A percentile compares a stretch with the other conserved stretches of the same genome.
phyloP scores from a whole-genome alignment of 2,888 invertebrate genomes.

The Kuschelorhynchus macadamiae region DNA sequence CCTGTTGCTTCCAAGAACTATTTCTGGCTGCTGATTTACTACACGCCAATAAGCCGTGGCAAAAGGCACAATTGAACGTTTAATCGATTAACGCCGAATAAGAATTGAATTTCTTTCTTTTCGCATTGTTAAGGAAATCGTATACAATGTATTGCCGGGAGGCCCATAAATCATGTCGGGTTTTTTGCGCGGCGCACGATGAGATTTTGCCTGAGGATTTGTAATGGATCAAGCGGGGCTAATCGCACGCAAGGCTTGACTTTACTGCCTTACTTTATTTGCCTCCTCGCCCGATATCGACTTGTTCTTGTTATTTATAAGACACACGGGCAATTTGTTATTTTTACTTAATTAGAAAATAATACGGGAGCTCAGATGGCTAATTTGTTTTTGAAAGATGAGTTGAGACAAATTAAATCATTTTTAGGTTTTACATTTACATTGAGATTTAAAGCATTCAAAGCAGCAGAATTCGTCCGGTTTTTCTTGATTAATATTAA shows the following conservation, averaged over 20 bases:
- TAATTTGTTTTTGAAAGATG: too few relatives aligned
- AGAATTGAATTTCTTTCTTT: conserved; percentile 59
- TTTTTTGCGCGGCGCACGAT: too few relatives aligned
- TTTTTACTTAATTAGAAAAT: conserved; percentile 10
- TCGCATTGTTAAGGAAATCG: conserved; percentile 56
- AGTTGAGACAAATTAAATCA: too few relatives aligned
- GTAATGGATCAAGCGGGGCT: conserved; percentile 28
- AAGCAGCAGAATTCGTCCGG: too few relatives aligned
- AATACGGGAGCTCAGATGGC: too few relatives aligned
- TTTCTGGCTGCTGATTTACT: conserved; percentile 62
- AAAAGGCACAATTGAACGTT: conserved; percentile 59
- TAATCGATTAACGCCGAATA: conserved; percentile 62
- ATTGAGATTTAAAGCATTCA: too few relatives aligned
- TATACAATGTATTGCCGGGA: conserved; percentile 49
- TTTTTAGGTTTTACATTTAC: too few relatives aligned
- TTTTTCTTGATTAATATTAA: too few relatives aligned
- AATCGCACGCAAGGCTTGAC: conserved; percentile 31
- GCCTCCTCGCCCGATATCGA: conserved; percentile 21
- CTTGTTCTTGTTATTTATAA: conserved; percentile 30
- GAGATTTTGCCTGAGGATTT: conserved; percentile 19
- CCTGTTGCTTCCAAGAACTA: conserved; percentile 62
- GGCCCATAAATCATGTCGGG: conserved; percentile 45
- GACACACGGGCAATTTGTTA: conserved; percentile 1
- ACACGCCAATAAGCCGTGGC: conserved; percentile 59
- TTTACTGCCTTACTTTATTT: conserved; percentile 24